These are phyloP conservation scores for Butorides virescens DNA, from an alignment of 2,113 vertebrate genomes.

Conservation along the genomic window DNA sequence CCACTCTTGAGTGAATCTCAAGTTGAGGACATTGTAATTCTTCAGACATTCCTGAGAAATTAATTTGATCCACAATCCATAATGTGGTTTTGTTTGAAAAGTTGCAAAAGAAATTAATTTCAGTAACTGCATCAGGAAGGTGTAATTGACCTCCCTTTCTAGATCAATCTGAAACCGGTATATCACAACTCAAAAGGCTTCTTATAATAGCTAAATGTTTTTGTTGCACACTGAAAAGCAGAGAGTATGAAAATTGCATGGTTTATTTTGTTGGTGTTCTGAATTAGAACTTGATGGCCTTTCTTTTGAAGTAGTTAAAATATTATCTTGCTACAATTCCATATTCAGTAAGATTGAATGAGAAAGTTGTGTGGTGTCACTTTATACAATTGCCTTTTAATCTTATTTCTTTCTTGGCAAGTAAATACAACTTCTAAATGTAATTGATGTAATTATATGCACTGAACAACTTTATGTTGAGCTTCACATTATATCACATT, in stretches of 20 bases:
- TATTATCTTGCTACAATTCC: conserved; percentile 60
- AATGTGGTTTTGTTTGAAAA: conserved; percentile 12
- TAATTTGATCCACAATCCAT: not conserved
- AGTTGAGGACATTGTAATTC: not conserved
- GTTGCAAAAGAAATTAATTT: conserved; percentile 4
- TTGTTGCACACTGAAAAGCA: conserved; percentile 43
- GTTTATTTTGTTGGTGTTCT: conserved; percentile 67
- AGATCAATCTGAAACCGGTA: conserved; percentile 34
- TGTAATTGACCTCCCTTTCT: conserved; percentile 53
- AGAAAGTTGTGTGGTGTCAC: conserved; percentile 64
- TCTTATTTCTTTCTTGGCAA: conserved; percentile 66
- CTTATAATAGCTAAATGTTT: conserved; percentile 47
- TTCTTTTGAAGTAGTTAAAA: conserved; percentile 68
- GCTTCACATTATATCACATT: conserved; percentile 70
- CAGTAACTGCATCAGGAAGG: not conserved
- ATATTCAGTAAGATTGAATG: conserved; percentile 60
- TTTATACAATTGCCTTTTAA: conserved; percentile 71
- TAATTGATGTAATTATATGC: conserved; percentile 73
- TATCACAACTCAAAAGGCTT: conserved; percentile 58
- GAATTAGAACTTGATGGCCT: conserved; percentile 67
- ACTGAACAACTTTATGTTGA: conserved; percentile 69
- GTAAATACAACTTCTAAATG: conserved; percentile 74
- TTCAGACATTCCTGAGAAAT: not conserved
- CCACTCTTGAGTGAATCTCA: not conserved
- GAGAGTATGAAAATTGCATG: conserved; percentile 44